Percentiles rank a stretch among this genome's conserved stretches.
phyloP scores from a whole-genome alignment of 2,888 invertebrate genomes.

The Hypomecis punctinalis region DNA sequence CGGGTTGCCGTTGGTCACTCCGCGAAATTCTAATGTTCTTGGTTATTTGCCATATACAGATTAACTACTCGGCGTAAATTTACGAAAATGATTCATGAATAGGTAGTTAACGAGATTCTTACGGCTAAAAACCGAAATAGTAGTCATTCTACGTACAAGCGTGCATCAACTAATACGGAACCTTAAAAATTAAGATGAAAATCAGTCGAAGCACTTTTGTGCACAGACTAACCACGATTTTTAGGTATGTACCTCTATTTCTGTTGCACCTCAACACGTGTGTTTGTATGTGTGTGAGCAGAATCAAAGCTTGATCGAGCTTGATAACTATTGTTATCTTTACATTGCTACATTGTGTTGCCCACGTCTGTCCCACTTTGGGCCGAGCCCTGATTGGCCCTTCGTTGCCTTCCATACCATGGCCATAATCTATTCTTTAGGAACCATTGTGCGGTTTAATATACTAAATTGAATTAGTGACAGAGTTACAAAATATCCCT shows the following conservation, averaged over 20 bases:
- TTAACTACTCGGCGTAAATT: too few species aligned
- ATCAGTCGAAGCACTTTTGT: too few species aligned
- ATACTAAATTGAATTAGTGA: background rate
- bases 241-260: background rate
- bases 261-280: background rate
- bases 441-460: conserved; percentile 5
- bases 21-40: too few species aligned
- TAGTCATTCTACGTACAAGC: too few species aligned
- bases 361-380: conserved; percentile 66
- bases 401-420: conserved; percentile 45
- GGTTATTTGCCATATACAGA: too few species aligned
- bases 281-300: conserved; percentile 9
- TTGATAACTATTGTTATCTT: conserved; percentile 20
- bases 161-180: too few species aligned
- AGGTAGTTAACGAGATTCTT: too few species aligned
- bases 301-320: conserved; percentile 18
- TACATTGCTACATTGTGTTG: conserved; percentile 29
- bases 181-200: too few species aligned
- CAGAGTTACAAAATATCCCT: background rate
- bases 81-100: too few species aligned
- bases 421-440: conserved; percentile 42
- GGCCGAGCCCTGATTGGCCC: conserved; percentile 55
- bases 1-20: too few species aligned
- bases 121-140: too few species aligned
- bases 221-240: too few species aligned